Conservation (phyloP, 2,888 invertebrate genomes). For the Seladonia tumulorum region DNA sequence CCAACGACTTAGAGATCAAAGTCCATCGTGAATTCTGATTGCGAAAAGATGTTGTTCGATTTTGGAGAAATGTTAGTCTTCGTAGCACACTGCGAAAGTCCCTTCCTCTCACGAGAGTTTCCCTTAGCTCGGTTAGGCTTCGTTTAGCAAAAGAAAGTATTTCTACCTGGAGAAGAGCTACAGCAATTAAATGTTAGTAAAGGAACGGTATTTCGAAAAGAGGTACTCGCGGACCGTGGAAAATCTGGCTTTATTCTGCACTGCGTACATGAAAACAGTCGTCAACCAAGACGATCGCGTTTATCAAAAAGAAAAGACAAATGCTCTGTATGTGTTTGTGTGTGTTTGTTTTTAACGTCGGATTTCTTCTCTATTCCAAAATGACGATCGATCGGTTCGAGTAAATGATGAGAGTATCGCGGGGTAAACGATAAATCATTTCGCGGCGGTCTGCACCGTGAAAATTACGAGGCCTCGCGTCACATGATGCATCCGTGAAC, state of each 20-base stretch:
- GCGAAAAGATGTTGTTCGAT: background rate
- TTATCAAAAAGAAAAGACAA: background rate
- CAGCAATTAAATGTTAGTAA: background rate
- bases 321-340: background rate
- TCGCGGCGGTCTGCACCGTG: background rate
- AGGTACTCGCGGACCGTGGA: conserved; percentile 7
- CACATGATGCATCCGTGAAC: conserved; percentile 69
- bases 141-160: background rate
- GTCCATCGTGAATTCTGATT: background rate
- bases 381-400: background rate
- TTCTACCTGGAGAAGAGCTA: background rate
- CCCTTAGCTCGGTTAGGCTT: background rate
- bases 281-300: background rate
- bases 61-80: background rate
- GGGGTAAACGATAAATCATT: background rate
- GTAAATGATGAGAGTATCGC: background rate
- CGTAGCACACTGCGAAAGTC: background rate
- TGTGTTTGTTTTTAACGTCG: background rate
- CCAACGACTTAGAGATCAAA: background rate
- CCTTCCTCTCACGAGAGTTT: background rate
- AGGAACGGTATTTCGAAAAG: background rate
- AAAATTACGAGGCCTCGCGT: conserved; percentile 8
- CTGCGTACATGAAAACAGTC: conserved; percentile 11
- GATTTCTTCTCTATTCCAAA: background rate
- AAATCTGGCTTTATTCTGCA: conserved; percentile 45